phyloP scores from a whole-genome alignment of 2,888 invertebrate species.

The Melikaiella ostensackeni region DNA sequence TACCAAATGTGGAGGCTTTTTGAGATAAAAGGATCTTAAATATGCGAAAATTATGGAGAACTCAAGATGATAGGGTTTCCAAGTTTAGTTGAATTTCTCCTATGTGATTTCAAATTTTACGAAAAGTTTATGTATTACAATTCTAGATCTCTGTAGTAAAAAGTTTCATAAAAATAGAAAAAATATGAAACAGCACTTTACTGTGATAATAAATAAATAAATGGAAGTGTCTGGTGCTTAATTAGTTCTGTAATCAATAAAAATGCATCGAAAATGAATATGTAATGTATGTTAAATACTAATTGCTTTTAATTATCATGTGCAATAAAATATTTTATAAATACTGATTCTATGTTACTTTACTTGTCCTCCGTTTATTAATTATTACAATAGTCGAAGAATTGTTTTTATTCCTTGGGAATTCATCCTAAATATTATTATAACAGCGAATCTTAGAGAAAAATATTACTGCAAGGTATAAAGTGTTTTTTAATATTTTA shows the following conservation, averaged over 20 bases:
- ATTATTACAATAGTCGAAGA: not conserved
- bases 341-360: not conserved
- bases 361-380: not conserved
- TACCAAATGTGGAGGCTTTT: constrained; percentile 92
- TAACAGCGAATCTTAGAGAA: not conserved
- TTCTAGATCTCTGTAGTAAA: not conserved
- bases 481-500: no score
- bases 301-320: not conserved
- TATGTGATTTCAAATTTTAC: constrained; percentile 1
- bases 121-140: not conserved
- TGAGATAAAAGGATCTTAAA: constrained; percentile 67
- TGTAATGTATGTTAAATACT: not conserved
- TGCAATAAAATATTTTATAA: constrained; percentile 36
- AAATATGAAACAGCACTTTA: constrained; percentile 20
- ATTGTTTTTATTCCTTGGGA: not conserved
- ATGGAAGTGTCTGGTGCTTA: constrained; percentile 8
- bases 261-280: constrained; percentile 1
- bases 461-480: no score
- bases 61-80: not conserved
- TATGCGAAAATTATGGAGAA: constrained; percentile 1
- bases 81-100: constrained; percentile 10
- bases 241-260: not conserved
- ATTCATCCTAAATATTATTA: not conserved
- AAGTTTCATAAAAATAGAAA: not conserved
- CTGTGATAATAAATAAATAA: constrained; percentile 32